A percentile compares a stretch with the other conserved stretches of the same genome.
Evolutionary conservation across 2,888 invertebrate genomes (phyloP).

Genomic region (Drosophila lutescens): DNA sequence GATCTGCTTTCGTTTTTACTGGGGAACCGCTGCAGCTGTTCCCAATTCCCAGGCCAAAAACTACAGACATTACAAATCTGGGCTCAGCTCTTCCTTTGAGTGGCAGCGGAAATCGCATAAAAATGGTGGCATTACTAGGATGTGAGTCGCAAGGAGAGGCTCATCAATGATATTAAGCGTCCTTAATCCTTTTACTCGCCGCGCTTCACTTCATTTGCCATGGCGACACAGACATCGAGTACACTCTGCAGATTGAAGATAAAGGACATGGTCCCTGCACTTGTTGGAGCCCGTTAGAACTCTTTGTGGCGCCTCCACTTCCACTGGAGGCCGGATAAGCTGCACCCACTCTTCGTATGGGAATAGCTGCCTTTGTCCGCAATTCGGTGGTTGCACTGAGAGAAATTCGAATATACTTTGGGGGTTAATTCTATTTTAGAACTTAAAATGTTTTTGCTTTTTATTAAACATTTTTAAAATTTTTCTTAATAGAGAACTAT

Average conservation of each 20-base stretch:
- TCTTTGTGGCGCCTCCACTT: constrained; percentile 27
- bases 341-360: constrained; percentile 17
- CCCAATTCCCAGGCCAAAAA: constrained; percentile 10
- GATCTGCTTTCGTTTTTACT: constrained; percentile 23
- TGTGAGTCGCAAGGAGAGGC: constrained; percentile 36
- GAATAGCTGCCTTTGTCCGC: constrained; percentile 16
- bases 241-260: not conserved
- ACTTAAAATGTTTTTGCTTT: no score
- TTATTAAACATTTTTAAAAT: no score
- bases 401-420: not conserved
- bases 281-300: constrained; percentile 20
- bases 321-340: constrained; percentile 25
- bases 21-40: constrained; percentile 55
- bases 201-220: constrained; percentile 58
- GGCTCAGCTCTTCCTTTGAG: constrained; percentile 48
- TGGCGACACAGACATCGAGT: constrained; percentile 34
- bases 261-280: constrained; percentile 38
- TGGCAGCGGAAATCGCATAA: constrained; percentile 48
- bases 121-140: constrained; percentile 34
- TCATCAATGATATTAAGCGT: constrained; percentile 79
- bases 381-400: not conserved
- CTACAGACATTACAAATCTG: constrained; percentile 55
- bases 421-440: no score
- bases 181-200: constrained; percentile 76
- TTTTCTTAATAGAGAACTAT: no score